Conservation (phyloP, 2,797 vertebrate genomes). For the Lycodopsis pacificus region DNA sequence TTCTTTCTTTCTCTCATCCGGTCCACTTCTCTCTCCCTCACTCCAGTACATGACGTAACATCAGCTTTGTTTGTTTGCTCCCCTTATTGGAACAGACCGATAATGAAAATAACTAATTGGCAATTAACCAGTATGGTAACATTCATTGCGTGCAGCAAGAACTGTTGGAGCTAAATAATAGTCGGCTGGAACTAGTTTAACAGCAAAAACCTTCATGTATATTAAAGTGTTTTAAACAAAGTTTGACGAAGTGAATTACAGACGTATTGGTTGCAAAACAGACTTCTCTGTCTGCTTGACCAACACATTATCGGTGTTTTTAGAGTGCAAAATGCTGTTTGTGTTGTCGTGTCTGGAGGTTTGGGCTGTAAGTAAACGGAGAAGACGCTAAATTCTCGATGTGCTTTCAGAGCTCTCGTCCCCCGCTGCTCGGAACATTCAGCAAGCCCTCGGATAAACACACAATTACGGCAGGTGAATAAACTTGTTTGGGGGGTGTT, state of each 20-base stretch:
- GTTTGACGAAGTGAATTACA: conserved; percentile 10
- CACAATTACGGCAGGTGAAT: conserved; percentile 90
- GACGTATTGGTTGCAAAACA: background rate
- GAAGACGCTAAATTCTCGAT: conserved; percentile 78
- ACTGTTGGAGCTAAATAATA: background rate
- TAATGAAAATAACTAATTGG: conserved; percentile 62
- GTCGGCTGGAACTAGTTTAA: background rate
- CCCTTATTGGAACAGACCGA: conserved; percentile 72
- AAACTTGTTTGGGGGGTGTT: conserved; percentile 88
- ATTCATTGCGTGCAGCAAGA: background rate
- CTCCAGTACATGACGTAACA: conserved; percentile 76
- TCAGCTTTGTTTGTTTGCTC: conserved; percentile 79
- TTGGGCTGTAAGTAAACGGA: conserved; percentile 81
- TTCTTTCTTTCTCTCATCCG: conserved; percentile 70
- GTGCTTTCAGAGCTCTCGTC: conserved; percentile 80
- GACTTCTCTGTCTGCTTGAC: conserved; percentile 8
- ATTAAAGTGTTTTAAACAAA: conserved; percentile 38
- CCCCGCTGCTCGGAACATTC: conserved; percentile 85
- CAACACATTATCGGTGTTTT: conserved; percentile 11
- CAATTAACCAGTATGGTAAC: conserved; percentile 37
- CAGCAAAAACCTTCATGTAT: conserved; percentile 7
- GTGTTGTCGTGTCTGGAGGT: conserved; percentile 74
- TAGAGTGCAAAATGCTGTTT: conserved; percentile 45
- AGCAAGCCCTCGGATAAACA: conserved; percentile 86
- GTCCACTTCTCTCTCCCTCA: conserved; percentile 55